Conservation (phyloP, 2,113 vertebrate species). For the Rhinichthys klamathensis region DNA sequence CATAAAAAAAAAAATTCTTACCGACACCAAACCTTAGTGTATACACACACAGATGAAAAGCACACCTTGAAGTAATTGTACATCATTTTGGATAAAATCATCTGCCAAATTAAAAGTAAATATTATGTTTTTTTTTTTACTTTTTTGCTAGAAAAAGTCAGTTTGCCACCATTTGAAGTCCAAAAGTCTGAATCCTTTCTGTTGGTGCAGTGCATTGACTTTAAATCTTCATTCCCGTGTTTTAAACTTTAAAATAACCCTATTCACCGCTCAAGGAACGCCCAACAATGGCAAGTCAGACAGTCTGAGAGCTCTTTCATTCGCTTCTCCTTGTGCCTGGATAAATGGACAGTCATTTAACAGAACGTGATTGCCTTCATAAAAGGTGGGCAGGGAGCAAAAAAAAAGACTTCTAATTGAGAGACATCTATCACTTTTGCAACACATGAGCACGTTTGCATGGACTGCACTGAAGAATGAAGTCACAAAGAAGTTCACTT, state of each 20-base stretch:
- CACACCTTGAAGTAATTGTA: background rate
- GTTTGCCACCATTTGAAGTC: background rate
- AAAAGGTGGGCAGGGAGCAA: constrained; percentile 31
- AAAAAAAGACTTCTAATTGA: constrained; percentile 31
- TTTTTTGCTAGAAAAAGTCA: background rate
- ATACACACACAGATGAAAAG: background rate
- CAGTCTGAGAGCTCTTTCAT: constrained; percentile 17
- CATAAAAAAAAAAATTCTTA: background rate
- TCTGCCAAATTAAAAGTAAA: background rate
- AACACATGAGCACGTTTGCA: background rate
- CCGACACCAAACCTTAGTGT: background rate
- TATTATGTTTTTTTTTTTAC: too few species aligned
- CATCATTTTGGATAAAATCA: background rate
- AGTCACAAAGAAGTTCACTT: constrained; percentile 12
- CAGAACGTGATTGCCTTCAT: background rate
- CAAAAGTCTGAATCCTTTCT: too few species aligned
- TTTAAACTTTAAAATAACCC: constrained; percentile 2
- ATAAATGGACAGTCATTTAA: constrained; percentile 33
- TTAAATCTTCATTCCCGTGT: background rate
- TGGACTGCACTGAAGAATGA: constrained; percentile 4
- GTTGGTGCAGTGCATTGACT: background rate
- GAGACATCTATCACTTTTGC: constrained; percentile 17
- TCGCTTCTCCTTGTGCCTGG: background rate
- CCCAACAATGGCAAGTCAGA: constrained; percentile 12
- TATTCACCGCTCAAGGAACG: background rate